Conservation (phyloP, 2,888 invertebrate genomes). For the Spodoptera picta region DNA sequence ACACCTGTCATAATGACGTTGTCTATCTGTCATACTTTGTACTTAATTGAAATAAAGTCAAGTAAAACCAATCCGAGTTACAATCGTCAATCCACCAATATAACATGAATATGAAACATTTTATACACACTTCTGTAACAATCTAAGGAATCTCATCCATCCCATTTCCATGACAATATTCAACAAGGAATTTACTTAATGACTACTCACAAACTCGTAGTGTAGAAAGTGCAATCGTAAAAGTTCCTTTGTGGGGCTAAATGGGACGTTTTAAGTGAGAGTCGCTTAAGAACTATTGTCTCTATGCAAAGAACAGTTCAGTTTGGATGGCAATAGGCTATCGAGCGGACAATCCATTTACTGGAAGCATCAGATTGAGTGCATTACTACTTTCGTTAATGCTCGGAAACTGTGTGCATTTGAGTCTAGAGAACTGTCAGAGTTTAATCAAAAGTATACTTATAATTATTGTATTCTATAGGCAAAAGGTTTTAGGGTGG, state of each 20-base stretch:
- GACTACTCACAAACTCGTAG: conserved; percentile 62
- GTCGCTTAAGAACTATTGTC: conserved; percentile 81
- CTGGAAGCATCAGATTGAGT: conserved; percentile 50
- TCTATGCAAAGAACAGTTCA: conserved; percentile 71
- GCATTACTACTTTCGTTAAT: conserved; percentile 54
- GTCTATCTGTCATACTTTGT: too few relatives aligned
- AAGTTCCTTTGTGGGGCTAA: conserved; percentile 79
- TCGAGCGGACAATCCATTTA: conserved; percentile 73
- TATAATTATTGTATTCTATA: too few relatives aligned
- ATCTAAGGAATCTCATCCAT: conserved; percentile 11
- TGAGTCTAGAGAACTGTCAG: neutral
- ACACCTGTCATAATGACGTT: too few relatives aligned
- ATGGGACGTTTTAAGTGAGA: conserved; percentile 81
- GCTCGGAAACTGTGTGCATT: conserved; percentile 35
- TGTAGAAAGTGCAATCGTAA: conserved; percentile 65
- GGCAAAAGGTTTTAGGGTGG: too few relatives aligned
- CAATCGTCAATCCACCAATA: too few relatives aligned
- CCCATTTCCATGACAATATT: conserved; percentile 39
- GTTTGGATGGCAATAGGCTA: conserved; percentile 80
- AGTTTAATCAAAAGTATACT: too few relatives aligned
- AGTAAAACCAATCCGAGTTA: too few relatives aligned
- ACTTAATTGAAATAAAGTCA: too few relatives aligned
- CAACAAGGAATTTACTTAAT: conserved; percentile 59
- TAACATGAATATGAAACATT: too few relatives aligned
- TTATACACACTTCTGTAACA: neutral